Evolutionary conservation across 1,140 invertebrate genomes (phyloP).

Genomic region (Atta texana): DNA sequence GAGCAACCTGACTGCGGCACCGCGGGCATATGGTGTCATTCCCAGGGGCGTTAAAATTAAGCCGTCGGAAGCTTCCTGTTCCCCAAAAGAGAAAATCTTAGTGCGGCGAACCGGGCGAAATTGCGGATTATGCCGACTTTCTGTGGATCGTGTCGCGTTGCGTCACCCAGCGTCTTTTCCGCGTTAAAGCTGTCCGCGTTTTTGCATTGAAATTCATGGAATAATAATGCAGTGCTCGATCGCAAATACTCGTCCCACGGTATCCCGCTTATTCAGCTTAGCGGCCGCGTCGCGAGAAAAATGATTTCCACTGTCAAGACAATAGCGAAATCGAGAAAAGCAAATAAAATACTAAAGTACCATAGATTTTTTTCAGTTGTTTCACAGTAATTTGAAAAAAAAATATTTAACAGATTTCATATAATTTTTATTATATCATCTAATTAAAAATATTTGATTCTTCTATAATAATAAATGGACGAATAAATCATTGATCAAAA

Average conservation of each 20-base stretch:
- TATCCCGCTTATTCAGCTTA: slow-evolving; percentile 66
- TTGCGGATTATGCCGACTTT: slow-evolving; percentile 75
- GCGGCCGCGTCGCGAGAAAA: slow-evolving; percentile 21
- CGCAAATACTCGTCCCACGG: slow-evolving; percentile 71
- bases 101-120: slow-evolving; percentile 70
- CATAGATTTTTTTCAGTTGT: not conserved
- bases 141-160: slow-evolving; percentile 5
- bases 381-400: not conserved
- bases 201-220: slow-evolving; percentile 84
- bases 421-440: not conserved
- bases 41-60: slow-evolving; percentile 75
- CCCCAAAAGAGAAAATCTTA: slow-evolving; percentile 70
- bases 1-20: slow-evolving; percentile 47
- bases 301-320: slow-evolving; percentile 21
- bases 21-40: slow-evolving; percentile 59
- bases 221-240: slow-evolving; percentile 82
- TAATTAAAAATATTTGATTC: not conserved
- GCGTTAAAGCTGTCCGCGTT: slow-evolving; percentile 62
- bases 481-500: too few relatives aligned
- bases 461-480: too few relatives aligned
- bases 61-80: slow-evolving; percentile 51
- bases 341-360: not conserved
- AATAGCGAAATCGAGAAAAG: not conserved
- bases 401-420: not conserved
- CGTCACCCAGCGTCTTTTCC: slow-evolving; percentile 57